phyloP scores from a whole-genome alignment of 1,140 invertebrate genomes.

The Gonatopus flavifemur region DNA sequence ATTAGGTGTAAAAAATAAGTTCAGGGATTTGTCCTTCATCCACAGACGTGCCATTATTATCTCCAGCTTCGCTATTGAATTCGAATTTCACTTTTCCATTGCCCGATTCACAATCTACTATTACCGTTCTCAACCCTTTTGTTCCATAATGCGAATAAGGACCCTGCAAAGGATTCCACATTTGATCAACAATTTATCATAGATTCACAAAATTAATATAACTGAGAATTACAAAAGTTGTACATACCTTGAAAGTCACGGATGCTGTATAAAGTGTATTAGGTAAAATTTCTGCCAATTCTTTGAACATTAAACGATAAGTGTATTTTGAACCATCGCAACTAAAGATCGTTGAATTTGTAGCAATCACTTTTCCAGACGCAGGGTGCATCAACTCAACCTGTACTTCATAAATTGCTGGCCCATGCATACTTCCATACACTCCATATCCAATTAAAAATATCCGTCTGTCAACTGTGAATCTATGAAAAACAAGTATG shows the following conservation, averaged over 20 bases:
- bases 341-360: constrained; percentile 76
- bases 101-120: constrained; percentile 72
- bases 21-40: constrained; percentile 91
- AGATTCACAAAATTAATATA: neutral
- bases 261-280: constrained; percentile 83
- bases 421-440: constrained; percentile 83
- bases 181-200: neutral
- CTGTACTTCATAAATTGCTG: constrained; percentile 78
- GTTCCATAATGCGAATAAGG: constrained; percentile 88
- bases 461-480: constrained; percentile 80
- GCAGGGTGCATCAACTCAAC: constrained; percentile 79
- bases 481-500: constrained; percentile 67
- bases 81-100: constrained; percentile 78
- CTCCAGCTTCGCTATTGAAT: constrained; percentile 83
- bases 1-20: constrained; percentile 77
- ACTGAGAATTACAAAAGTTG: neutral
- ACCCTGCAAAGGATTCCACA: constrained; percentile 61
- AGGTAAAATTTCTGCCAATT: constrained; percentile 80
- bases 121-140: constrained; percentile 76
- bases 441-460: constrained; percentile 87
- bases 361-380: constrained; percentile 75
- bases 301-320: constrained; percentile 87
- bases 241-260: constrained; percentile 74
- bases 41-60: constrained; percentile 88
- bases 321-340: constrained; percentile 82